Evolutionary conservation across 1,140 invertebrate genomes (phyloP), one percentile per base, ranked within the genome.

Genomic region (Cyclina sinensis): DNA sequence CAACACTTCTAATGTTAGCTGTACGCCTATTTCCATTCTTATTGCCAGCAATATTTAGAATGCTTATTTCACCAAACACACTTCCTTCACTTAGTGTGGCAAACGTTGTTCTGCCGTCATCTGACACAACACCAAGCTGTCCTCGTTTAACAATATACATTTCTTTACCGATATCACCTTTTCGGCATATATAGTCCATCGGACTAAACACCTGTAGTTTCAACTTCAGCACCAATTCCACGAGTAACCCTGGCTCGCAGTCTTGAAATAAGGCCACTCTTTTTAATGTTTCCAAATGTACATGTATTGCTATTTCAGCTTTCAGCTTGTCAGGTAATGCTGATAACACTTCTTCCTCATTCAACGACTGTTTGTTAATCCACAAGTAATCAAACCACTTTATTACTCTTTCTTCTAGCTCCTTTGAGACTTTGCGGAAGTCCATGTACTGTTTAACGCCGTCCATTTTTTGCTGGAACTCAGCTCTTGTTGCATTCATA

Each of bases 331-430:
- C 98, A 0, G 99, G 99, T 70, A 99, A 95, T 0, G 91, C 86
- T 12, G 74, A 91, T 57, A 96, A 95, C 43, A 96, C 96, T 90
- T 95, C 95, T 90, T 98, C 98, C 95, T 98, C 98, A 92, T 98
- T 98, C 76, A 99, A 95, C 12, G 98, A 98, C 97, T 98, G 96
- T 57, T 93, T 91, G 92, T 99, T 99, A 12, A 97, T 97, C 98
- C 98, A 99, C 27, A 98, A 97, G 95, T 99, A 99, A 91, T 99
- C 98, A 95, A 99, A 99, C 99, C 99, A 99, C 91, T 98, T 97
- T 85, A 99, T 99, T 0, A 98, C 98, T 78, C 98, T 96, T 0
- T 97, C 97, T 95, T 99, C 98, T 78, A 99, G 95, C 92, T 98
- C 98, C 74, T 98, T 97, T 24, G 97, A 97, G 0, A 99, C 98